phyloP scores from a whole-genome alignment of 2,113 vertebrate genomes.

The Puffinus mauretanicus region DNA sequence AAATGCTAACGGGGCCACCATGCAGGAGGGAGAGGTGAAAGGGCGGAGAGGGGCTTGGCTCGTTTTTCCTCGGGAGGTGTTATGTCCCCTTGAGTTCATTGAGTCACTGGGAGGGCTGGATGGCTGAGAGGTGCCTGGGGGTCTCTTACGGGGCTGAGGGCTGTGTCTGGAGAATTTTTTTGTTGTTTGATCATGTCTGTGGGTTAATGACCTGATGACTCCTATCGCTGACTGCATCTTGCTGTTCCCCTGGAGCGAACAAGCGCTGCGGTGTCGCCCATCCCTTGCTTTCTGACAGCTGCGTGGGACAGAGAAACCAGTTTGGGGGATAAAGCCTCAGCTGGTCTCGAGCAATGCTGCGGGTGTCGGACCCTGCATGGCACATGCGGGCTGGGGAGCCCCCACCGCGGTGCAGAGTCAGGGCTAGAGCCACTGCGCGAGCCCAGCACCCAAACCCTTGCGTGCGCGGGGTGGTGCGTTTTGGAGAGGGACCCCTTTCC shows the following conservation, averaged over 20 bases:
- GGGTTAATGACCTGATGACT: background rate
- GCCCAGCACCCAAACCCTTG: background rate
- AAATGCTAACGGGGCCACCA: background rate
- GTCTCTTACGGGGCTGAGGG: background rate
- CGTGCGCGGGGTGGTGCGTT: accelerated
- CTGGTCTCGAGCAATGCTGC: accelerated
- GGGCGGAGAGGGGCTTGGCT: background rate
- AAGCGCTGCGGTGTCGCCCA: background rate
- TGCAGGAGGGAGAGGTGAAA: background rate
- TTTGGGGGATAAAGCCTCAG: background rate
- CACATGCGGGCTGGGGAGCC: background rate
- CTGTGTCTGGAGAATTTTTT: background rate
- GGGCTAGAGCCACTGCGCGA: background rate
- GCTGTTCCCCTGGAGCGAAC: background rate
- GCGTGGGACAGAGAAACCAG: background rate
- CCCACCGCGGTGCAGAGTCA: accelerated
- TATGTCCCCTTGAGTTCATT: background rate
- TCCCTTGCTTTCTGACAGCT: background rate
- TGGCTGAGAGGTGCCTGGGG: background rate
- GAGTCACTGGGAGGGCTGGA: background rate
- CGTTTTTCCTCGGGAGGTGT: background rate
- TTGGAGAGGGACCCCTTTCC: background rate
- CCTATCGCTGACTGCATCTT: background rate
- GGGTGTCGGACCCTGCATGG: background rate
- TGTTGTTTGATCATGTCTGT: background rate